These are phyloP conservation scores for Melieria omissa DNA, from an alignment of 2,888 invertebrate genomes.

Conservation along the genomic window DNA sequence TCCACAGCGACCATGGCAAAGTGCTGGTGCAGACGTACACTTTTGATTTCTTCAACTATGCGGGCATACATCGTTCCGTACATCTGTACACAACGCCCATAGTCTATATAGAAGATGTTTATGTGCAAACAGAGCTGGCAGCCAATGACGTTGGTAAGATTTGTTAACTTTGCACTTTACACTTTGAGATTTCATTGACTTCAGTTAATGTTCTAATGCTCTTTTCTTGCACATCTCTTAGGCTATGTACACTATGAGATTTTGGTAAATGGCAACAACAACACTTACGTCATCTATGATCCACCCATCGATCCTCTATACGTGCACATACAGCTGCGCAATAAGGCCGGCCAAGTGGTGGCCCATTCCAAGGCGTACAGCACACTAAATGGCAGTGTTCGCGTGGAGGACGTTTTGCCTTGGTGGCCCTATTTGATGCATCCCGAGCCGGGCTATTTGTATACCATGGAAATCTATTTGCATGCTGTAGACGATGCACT, in stretches of 20 bases:
- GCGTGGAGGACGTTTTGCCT: constrained; percentile 77
- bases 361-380: constrained; percentile 70
- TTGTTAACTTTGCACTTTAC: no score
- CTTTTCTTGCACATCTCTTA: no score
- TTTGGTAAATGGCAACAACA: constrained; percentile 55
- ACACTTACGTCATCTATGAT: constrained; percentile 42
- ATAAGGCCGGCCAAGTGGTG: constrained; percentile 70
- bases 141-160: constrained; percentile 27
- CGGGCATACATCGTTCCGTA: constrained; percentile 95
- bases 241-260: constrained; percentile 58
- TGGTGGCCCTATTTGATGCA: constrained; percentile 97
- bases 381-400: constrained; percentile 71
- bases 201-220: no score
- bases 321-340: constrained; percentile 67
- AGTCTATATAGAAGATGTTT: constrained; percentile 86
- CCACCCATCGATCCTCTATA: constrained; percentile 44
- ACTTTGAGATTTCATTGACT: no score
- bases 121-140: constrained; percentile 76
- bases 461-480: constrained; percentile 80
- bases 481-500: constrained; percentile 60
- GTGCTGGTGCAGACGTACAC: constrained; percentile 79
- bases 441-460: constrained; percentile 80
- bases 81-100: constrained; percentile 88
- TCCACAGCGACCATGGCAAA: constrained; percentile 70
- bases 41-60: constrained; percentile 98